Percentiles rank a stretch among this genome's conserved stretches.
phyloP scores from a whole-genome alignment of 2,113 vertebrate species.

The Dolichallabes microphthalmus region DNA sequence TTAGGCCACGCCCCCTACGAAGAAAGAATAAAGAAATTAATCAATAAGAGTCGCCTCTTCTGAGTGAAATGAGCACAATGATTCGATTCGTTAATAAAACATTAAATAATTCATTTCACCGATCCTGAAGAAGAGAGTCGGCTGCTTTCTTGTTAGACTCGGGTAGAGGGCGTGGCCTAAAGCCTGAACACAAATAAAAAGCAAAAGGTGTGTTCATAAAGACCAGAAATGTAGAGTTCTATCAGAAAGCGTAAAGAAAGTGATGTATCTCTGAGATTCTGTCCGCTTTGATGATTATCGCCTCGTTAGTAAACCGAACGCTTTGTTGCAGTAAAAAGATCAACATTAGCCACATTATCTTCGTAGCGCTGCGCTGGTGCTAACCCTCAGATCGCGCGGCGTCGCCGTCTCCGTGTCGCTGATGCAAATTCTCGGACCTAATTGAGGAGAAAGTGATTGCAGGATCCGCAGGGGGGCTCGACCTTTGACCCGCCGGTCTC shows the following conservation, averaged over 20 bases:
- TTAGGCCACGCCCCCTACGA: background rate
- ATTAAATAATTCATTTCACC: background rate
- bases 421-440: conserved; percentile 2
- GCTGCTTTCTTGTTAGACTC: no score
- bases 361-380: background rate
- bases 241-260: background rate
- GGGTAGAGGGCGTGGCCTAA: background rate
- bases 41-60: background rate
- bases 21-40: background rate
- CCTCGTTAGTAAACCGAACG: background rate
- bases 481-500: conserved; percentile 20
- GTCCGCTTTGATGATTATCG: background rate
- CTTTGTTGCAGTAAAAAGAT: background rate
- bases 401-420: background rate
- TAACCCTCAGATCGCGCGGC: background rate
- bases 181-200: background rate
- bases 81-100: background rate
- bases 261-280: background rate
- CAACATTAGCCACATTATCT: background rate
- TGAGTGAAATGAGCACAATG: background rate
- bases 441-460: conserved; percentile 21
- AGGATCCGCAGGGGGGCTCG: background rate
- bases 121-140: background rate
- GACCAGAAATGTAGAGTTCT: background rate
- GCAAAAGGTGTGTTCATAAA: background rate